A percentile compares a stretch with the other conserved stretches of the same genome.
These are phyloP conservation scores for Scaeva pyrastri DNA, from an alignment of 2,888 invertebrate genomes.

Conservation along the genomic window DNA sequence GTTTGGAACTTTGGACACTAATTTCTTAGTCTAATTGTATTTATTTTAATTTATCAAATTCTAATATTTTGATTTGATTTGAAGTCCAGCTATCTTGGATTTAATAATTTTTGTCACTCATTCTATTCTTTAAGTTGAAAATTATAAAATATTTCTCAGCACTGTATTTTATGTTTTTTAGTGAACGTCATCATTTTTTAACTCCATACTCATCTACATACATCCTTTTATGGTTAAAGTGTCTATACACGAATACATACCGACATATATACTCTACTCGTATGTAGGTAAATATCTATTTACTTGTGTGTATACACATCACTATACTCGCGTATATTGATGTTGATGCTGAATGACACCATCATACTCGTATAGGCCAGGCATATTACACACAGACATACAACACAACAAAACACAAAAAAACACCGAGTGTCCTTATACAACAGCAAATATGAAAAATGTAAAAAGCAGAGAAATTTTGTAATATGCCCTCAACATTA, in stretches of 20 bases:
- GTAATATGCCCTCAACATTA: slow-evolving; percentile 74
- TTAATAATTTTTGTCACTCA: no score
- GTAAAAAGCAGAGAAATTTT: slow-evolving; percentile 67
- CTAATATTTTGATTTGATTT: no score
- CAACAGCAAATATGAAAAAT: slow-evolving; percentile 62
- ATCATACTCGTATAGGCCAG: slow-evolving; percentile 9
- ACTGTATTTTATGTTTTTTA: slow-evolving; percentile 37
- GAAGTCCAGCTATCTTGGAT: no score
- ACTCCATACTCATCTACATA: slow-evolving; percentile 48
- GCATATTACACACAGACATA: slow-evolving; percentile 8
- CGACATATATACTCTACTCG: slow-evolving; percentile 26
- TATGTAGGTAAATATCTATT: slow-evolving; percentile 3
- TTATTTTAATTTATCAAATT: no score
- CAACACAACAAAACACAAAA: slow-evolving; percentile 27
- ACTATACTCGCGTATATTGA: slow-evolving; percentile 21
- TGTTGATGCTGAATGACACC: slow-evolving; percentile 35
- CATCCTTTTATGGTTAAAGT: slow-evolving; percentile 20
- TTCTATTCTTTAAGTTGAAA: no score
- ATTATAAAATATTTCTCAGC: no score
- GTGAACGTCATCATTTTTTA: slow-evolving; percentile 52
- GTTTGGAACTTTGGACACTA: no score
- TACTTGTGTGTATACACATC: slow-evolving; percentile 16
- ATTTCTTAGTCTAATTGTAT: no score
- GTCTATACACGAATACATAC: background rate
- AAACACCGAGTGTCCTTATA: slow-evolving; percentile 64